Percentiles rank a stretch among this genome's conserved stretches.
These are phyloP conservation scores for Pollenia griseotomentosa DNA, from an alignment of 2,888 invertebrate species.

Conservation along the genomic window DNA sequence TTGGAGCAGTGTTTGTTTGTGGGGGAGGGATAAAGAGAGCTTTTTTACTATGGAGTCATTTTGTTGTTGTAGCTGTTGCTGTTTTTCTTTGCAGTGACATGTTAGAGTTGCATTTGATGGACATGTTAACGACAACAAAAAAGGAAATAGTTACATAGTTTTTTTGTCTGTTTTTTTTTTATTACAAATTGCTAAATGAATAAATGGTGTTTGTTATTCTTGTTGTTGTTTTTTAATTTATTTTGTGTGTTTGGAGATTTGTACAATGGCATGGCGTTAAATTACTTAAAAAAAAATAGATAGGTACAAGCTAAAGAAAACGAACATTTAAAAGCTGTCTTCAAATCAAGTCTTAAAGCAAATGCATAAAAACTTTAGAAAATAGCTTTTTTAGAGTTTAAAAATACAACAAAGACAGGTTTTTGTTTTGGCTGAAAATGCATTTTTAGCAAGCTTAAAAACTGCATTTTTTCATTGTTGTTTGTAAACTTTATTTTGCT, in stretches of 20 bases:
- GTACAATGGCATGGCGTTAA: constrained; percentile 68
- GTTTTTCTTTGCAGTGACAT: constrained; percentile 55
- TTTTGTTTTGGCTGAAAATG: too few relatives aligned
- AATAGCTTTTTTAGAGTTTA: too few relatives aligned
- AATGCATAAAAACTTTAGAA: too few relatives aligned
- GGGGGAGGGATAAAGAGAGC: constrained; percentile 5
- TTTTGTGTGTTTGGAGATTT: constrained; percentile 45
- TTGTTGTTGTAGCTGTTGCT: constrained; percentile 31
- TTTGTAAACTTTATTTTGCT: neutral
- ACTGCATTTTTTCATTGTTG: neutral
- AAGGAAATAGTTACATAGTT: neutral
- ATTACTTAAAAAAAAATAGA: constrained; percentile 51
- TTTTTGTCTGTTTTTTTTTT: constrained; percentile 12
- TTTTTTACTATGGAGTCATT: constrained; percentile 10
- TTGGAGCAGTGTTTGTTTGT: neutral
- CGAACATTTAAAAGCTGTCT: constrained; percentile 2
- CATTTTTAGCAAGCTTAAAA: too few relatives aligned
- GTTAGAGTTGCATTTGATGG: constrained; percentile 68
- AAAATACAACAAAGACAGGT: too few relatives aligned
- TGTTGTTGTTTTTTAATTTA: constrained; percentile 19
- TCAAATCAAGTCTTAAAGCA: neutral
- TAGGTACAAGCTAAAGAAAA: neutral
- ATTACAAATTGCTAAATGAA: constrained; percentile 48
- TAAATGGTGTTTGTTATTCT: constrained; percentile 21
- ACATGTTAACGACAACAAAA: constrained; percentile 46